These are phyloP conservation scores for Poeciliopsis turrubarensis DNA, from an alignment of 2,113 vertebrate species.

Conservation along the genomic window DNA sequence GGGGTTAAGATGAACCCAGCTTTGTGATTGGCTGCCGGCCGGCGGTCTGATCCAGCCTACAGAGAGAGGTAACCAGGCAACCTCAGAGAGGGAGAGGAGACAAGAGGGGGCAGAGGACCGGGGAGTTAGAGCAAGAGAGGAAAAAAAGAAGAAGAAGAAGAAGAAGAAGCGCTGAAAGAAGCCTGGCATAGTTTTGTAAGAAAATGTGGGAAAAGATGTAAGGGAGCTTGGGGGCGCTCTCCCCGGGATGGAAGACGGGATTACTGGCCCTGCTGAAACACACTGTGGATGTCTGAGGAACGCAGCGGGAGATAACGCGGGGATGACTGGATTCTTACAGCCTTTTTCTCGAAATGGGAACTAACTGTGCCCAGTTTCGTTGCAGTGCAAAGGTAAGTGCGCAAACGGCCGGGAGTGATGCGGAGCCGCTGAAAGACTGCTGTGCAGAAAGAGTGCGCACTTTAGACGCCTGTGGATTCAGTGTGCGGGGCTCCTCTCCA, in stretches of 20 bases:
- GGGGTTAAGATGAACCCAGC: slow-evolving; percentile 77
- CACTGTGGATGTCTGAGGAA: slow-evolving; percentile 69
- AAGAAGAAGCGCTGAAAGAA: slow-evolving; percentile 73
- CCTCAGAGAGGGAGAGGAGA: slow-evolving; percentile 76
- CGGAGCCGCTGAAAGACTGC: slow-evolving; percentile 13
- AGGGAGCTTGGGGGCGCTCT: slow-evolving; percentile 63
- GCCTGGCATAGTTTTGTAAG: slow-evolving; percentile 72
- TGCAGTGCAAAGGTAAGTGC: slow-evolving; percentile 71
- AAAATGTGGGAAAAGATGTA: slow-evolving; percentile 78
- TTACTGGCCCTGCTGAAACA: slow-evolving; percentile 68
- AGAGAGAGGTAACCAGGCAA: slow-evolving; percentile 87
- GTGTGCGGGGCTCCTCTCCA: slow-evolving; percentile 13
- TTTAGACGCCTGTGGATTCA: slow-evolving; percentile 68
- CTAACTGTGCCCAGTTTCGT: slow-evolving; percentile 62
- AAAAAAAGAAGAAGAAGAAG: background rate
- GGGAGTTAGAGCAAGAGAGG: slow-evolving; percentile 42
- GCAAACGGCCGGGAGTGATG: background rate
- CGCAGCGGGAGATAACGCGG: slow-evolving; percentile 54
- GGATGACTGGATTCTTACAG: slow-evolving; percentile 76
- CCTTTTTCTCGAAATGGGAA: slow-evolving; percentile 75
- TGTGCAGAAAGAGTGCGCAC: background rate
- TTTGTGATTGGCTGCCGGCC: slow-evolving; percentile 80
- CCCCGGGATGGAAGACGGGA: slow-evolving; percentile 80
- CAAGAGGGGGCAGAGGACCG: slow-evolving; percentile 47
- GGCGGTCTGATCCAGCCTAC: slow-evolving; percentile 77